Evolutionary conservation across 2,797 vertebrate genomes (phyloP).

Genomic region (Hippocampus kuda): DNA sequence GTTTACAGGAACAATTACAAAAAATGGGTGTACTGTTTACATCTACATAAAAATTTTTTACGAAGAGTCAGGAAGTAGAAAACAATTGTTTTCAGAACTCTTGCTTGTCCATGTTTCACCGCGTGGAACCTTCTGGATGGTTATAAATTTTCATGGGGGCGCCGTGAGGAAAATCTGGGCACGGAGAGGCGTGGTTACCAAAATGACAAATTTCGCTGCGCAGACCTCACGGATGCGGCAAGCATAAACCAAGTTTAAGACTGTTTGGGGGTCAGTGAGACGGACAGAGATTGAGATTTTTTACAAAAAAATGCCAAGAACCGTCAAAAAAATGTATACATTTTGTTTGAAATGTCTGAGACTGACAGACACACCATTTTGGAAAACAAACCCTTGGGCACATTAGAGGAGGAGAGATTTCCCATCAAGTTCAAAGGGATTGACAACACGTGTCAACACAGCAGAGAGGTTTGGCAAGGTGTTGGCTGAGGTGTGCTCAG

Average conservation of each 20-base stretch:
- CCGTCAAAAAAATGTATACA: conserved; percentile 22
- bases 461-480: conserved; percentile 38
- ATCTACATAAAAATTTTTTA: too few species aligned
- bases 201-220: too few species aligned
- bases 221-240: too few species aligned
- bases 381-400: conserved; percentile 12
- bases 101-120: too few species aligned
- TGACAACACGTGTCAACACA: conserved; percentile 3
- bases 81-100: too few species aligned
- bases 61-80: too few species aligned
- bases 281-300: conserved; percentile 16
- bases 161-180: too few species aligned
- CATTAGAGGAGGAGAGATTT: conserved; percentile 9
- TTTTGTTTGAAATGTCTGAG: conserved; percentile 31
- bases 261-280: conserved; percentile 5
- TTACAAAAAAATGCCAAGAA: conserved; percentile 31
- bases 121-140: too few species aligned
- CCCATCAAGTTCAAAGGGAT: conserved; percentile 3
- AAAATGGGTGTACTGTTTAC: too few species aligned
- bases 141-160: too few species aligned
- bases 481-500: conserved; percentile 22
- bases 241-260: conserved; percentile 9
- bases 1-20: too few species aligned
- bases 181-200: too few species aligned
- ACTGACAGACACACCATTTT: conserved; percentile 23